Evolutionary conservation across 2,888 invertebrate genomes (phyloP), one percentile per base, ranked within the genome.

Genomic region (Eurytoma adleriae): DNA sequence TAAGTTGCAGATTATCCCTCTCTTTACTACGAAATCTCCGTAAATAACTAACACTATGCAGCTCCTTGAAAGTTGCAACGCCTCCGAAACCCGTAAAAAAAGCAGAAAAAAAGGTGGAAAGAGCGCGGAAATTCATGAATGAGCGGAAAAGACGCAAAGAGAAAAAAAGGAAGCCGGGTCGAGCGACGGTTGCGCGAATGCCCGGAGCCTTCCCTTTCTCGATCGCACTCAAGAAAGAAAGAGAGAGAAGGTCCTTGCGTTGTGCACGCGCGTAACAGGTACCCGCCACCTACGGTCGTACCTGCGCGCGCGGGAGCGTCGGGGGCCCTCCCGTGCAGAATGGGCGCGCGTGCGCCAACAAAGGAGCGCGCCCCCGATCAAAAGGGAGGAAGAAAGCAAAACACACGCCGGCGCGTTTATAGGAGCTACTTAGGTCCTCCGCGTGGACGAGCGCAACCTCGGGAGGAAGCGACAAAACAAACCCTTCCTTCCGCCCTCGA

Each of bases 201-300:
- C 48, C 59, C 70, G 54, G 57, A 61, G 54, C n/a, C 54, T 24
- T 20, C 59, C 30, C 50, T 10, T 30, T 68, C 59, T 61, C 64
- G 57, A 66, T 16, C 57, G 30, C 59, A 59, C 13, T 12, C 24
- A 5, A 50, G 30, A 54, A 56, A 40, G 54, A 50, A 59, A 20
- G 4, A 30, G 20, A 70, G 70, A 70, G 20, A 64, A 64, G 64
- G 30, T 30, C 64, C 64, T 24, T 24, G 40, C 14, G 20, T 1
- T 52, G 10, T 18, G 40, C 66, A 30, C 71, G 56, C 69, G 64
- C 73, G 79, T 50, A 75, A 79, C 79, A 79, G 79, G 79, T 79
- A 79, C 66, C 66, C 59, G 70, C 70, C 79, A 79, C 79, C 75
- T 79, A 79, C 70, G 61, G 75, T 24, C 27, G 61, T 79, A 70